Conservation (phyloP, 2,797 vertebrate species). For the Enteromius afrohamiltoni region DNA sequence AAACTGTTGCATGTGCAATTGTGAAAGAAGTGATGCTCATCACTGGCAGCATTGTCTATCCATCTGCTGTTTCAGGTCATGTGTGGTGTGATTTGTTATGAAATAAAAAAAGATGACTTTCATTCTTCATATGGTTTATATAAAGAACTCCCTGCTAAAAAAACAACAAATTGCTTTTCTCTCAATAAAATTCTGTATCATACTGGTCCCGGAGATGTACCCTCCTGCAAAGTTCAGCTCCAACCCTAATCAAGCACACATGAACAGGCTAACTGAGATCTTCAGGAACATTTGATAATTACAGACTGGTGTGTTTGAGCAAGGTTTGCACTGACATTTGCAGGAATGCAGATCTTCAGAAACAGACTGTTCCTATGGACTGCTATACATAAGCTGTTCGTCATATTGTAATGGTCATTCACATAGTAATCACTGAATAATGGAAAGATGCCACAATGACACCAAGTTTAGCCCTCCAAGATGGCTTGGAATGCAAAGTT, state of each 20-base stretch:
- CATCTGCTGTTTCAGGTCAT: constrained; percentile 32
- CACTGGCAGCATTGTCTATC: constrained; percentile 12
- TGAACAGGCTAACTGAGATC: background rate
- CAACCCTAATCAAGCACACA: background rate
- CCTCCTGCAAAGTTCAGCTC: background rate
- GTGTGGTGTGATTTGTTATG: constrained; percentile 29
- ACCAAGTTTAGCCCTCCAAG: no score
- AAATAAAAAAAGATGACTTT: constrained; percentile 14
- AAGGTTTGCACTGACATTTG: background rate
- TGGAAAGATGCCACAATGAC: no score
- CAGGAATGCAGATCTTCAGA: background rate
- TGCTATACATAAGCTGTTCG: no score
- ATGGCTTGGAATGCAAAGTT: no score
- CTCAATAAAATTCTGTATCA: background rate
- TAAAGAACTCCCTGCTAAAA: background rate
- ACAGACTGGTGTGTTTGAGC: background rate
- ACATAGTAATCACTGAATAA: no score
- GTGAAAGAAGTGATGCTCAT: constrained; percentile 31
- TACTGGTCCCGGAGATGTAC: background rate
- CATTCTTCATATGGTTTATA: background rate
- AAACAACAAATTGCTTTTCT: background rate
- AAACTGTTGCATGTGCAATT: constrained; percentile 26
- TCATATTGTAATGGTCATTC: no score
- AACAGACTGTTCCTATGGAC: background rate
- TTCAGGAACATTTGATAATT: background rate